Evolutionary conservation across 2,797 vertebrate genomes (phyloP).

Genomic region (Hybognathus amarus): DNA sequence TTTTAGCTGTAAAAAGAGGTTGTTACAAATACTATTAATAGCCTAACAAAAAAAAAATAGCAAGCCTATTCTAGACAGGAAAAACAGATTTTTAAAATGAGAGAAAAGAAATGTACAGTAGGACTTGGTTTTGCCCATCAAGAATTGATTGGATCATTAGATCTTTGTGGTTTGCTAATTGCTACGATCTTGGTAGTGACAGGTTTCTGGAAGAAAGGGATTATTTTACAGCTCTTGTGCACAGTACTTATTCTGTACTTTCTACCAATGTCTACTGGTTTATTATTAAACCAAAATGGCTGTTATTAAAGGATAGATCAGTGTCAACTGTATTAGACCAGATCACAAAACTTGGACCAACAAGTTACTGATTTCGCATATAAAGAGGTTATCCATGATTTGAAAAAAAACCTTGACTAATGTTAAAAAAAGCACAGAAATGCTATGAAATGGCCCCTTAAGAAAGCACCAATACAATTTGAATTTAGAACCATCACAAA

Average conservation of each 20-base stretch:
- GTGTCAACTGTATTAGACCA: neutral
- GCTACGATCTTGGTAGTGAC: neutral
- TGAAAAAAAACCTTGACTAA: neutral
- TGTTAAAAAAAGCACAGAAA: neutral
- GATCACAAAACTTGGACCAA: neutral
- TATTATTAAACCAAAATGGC: neutral
- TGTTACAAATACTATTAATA: neutral
- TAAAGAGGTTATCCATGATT: neutral
- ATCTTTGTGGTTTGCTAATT: neutral
- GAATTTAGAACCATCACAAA: neutral
- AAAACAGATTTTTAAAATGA: neutral
- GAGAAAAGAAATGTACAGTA: neutral
- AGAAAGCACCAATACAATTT: neutral
- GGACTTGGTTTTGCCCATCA: neutral
- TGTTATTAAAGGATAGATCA: neutral
- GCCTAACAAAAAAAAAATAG: neutral
- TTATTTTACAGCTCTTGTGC: neutral
- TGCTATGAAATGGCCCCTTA: neutral
- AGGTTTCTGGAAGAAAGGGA: neutral
- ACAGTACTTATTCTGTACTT: neutral
- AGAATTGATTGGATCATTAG: constrained; percentile 9
- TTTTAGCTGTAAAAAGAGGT: neutral
- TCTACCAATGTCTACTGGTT: too few species aligned
- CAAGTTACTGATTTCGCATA: neutral
- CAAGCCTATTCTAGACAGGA: neutral